Evolutionary conservation across 2,113 vertebrate genomes (phyloP), one percentile per base, ranked within the genome.

Genomic region (Australoheros scitulus): DNA sequence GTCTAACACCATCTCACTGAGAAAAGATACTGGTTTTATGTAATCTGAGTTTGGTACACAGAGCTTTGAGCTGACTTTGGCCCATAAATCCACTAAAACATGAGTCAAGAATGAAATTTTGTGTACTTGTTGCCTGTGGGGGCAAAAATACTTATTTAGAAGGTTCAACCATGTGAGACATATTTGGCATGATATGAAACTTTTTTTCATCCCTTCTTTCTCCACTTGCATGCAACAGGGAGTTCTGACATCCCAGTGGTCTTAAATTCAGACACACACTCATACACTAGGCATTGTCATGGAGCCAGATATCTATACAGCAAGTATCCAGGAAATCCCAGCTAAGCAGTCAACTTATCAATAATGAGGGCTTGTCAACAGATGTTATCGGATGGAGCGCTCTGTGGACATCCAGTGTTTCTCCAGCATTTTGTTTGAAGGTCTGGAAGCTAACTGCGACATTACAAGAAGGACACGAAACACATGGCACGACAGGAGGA

Each of bases 301-400:
- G 43, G 17, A 79, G 85, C 65, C 70, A 87, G 59, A 84, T 75
- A 79, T 84, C 41, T 65, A 81, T 47, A 59, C 83, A 85, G 60
- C 24, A 29, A 81, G 60, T 89, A 90, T 88, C 77, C 56, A 89
- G 86, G 84, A 91, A 93, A 92, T 92, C 82, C 70, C 78, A 76
- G 79, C 75, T 78, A 84, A 89, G 79, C 65, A 34, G 72, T 79
- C 70, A 88, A 82, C 74, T 61, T 80, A 89, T 93, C 88, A 82
- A 64, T 64, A 82, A 82, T 78, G 60, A 87, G 70, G 36, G 64
- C 34, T 61, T 85, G 82, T 89, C 85, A 90, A 68, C 82, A 87
- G 70, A 88, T 81, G 65, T 76, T 52, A 81, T 76, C 1, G 2
- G 41, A 56, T 47, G 34, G 32, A 64, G 22, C 11, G 17, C 24